Percentiles rank a stretch among this genome's conserved stretches.
These are phyloP conservation scores for Guaruba guarouba DNA, from an alignment of 2,113 vertebrate genomes.

Conservation along the genomic window DNA sequence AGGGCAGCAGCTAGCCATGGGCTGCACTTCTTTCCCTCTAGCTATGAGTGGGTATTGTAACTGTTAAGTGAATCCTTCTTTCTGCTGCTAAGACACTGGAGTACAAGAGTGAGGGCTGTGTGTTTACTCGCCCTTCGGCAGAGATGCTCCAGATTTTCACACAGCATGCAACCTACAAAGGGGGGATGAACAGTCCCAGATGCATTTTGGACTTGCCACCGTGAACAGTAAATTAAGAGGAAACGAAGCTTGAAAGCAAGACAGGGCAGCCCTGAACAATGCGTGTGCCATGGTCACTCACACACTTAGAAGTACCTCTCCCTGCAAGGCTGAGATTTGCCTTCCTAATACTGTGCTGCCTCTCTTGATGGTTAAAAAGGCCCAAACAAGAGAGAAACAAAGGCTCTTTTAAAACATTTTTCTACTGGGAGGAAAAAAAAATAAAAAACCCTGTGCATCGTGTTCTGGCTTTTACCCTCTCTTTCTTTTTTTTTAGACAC, in stretches of 20 bases:
- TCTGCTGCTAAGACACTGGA: constrained; percentile 47
- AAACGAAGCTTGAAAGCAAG: constrained; percentile 48
- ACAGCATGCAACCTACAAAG: constrained; percentile 49
- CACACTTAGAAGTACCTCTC: constrained; percentile 62
- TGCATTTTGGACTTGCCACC: constrained; percentile 58
- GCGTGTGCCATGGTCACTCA: constrained; percentile 24
- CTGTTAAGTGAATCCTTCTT: constrained; percentile 16
- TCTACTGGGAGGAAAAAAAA: constrained; percentile 56
- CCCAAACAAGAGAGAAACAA: constrained; percentile 72
- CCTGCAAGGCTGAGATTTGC: constrained; percentile 58
- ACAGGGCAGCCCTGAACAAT: constrained; percentile 66
- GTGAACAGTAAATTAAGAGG: constrained; percentile 59
- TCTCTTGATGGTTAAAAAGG: constrained; percentile 64
- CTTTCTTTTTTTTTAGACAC: constrained; percentile 54
- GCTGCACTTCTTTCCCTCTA: constrained; percentile 14
- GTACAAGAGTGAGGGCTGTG: constrained; percentile 57
- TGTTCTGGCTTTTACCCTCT: constrained; percentile 66
- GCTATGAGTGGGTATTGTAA: background rate
- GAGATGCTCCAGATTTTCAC: constrained; percentile 62
- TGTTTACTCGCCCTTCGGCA: constrained; percentile 61
- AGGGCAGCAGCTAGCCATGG: background rate
- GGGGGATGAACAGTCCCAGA: constrained; percentile 53
- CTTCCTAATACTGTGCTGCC: constrained; percentile 56
- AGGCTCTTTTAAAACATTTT: constrained; percentile 66
- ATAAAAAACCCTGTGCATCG: constrained; percentile 51